A percentile compares a stretch with the other conserved stretches of the same genome.
Conservation (phyloP, 2,888 invertebrate genomes). For the Rugalucina vietnamica region DNA sequence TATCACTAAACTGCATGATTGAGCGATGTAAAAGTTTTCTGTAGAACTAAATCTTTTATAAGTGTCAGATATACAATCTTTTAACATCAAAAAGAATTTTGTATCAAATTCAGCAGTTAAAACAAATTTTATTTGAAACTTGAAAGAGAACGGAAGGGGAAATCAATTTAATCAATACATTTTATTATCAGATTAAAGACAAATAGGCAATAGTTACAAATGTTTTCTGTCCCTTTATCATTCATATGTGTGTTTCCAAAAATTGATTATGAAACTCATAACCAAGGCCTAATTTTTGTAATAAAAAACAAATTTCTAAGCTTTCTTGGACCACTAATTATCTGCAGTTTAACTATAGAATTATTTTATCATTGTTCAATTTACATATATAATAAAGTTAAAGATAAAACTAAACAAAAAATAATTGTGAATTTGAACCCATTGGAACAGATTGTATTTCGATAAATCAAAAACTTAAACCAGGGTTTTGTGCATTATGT, state of each 20-base stretch:
- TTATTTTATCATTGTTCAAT: conserved; percentile 1
- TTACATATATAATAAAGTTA: not conserved
- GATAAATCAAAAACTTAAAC: not conserved
- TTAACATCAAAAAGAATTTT: too few species aligned
- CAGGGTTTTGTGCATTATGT: too few species aligned
- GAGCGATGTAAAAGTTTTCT: too few species aligned
- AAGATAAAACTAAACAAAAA: not conserved
- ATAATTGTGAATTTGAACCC: not conserved
- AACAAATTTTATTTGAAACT: not conserved
- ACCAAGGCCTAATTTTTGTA: too few species aligned
- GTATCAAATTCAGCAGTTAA: not conserved
- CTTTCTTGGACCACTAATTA: not conserved
- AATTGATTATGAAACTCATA: too few species aligned
- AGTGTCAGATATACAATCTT: too few species aligned
- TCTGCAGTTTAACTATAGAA: conserved; percentile 7
- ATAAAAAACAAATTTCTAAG: not conserved
- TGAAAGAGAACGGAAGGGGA: not conserved
- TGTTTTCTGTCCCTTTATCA: too few species aligned
- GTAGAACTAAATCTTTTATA: too few species aligned
- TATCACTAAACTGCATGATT: too few species aligned
- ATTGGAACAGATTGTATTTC: not conserved
- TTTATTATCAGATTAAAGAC: not conserved
- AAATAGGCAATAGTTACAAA: too few species aligned
- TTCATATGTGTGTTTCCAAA: too few species aligned
- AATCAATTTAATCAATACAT: conserved; percentile 1